phyloP scores from a whole-genome alignment of 1,140 invertebrate species.

The Cataglyphis hispanica region DNA sequence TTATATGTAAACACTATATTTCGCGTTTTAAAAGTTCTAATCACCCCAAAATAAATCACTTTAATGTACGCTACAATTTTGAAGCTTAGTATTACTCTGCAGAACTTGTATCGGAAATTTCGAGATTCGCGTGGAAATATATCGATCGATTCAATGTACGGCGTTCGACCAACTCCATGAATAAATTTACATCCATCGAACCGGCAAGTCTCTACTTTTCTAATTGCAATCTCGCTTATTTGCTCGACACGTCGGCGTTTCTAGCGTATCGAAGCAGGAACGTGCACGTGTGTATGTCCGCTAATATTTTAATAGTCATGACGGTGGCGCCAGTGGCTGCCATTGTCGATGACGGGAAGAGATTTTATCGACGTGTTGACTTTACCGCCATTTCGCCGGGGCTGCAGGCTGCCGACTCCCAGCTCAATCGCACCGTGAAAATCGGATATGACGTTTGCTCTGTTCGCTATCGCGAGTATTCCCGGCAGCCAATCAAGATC shows the following conservation, averaged over 20 bases:
- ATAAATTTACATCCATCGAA: constrained; percentile 64
- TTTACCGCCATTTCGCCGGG: constrained; percentile 65
- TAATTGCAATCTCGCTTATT: constrained; percentile 60
- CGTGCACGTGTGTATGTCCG: constrained; percentile 1
- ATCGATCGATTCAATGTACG: constrained; percentile 23
- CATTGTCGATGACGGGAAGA: constrained; percentile 47
- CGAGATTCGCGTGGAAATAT: constrained; percentile 27
- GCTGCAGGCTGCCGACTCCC: constrained; percentile 38
- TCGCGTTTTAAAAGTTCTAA: not conserved
- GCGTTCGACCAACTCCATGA: constrained; percentile 50
- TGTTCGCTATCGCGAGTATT: constrained; percentile 54
- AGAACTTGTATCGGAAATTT: constrained; percentile 44
- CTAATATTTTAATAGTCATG: constrained; percentile 62
- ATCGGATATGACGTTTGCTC: constrained; percentile 66
- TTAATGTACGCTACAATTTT: constrained; percentile 16
- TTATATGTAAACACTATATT: not conserved
- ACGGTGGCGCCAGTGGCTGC: constrained; percentile 21
- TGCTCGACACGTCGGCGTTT: constrained; percentile 35
- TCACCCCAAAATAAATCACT: constrained; percentile 29
- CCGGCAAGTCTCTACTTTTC: constrained; percentile 60
- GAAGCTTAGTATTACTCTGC: not conserved
- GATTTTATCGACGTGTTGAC: constrained; percentile 66
- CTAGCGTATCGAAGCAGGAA: not conserved
- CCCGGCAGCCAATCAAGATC: constrained; percentile 45
- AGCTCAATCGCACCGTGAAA: constrained; percentile 70